Percentiles rank a stretch among this genome's conserved stretches.
phyloP scores from a whole-genome alignment of 2,113 vertebrate genomes.

The Pseudopipra pipra region DNA sequence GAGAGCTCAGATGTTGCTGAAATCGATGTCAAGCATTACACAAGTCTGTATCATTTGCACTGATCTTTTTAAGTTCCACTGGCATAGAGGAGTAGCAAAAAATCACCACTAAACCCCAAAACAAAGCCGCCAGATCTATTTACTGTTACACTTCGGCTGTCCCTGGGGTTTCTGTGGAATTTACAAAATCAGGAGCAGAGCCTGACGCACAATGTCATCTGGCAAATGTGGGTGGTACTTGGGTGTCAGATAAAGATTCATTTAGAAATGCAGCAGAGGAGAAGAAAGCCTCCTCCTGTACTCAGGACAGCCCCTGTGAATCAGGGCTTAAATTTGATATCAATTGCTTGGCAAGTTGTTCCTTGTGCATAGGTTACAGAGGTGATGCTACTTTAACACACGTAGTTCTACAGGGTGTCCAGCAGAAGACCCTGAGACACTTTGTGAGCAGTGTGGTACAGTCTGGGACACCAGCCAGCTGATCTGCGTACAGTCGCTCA shows the following conservation, averaged over 20 bases:
- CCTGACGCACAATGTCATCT: background rate
- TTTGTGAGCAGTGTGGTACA: background rate
- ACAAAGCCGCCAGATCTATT: background rate
- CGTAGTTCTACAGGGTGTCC: rapidly evolving
- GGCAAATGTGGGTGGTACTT: constrained; percentile 4
- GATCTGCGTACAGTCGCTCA: background rate
- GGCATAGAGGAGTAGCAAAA: background rate
- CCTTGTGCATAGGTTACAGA: rapidly evolving
- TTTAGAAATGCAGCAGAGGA: background rate
- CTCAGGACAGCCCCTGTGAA: background rate
- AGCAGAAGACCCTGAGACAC: background rate
- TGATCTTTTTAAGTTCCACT: constrained; percentile 27
- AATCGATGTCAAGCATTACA: constrained; percentile 60
- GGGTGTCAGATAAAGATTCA: background rate
- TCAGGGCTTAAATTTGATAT: background rate
- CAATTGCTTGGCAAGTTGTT: background rate
- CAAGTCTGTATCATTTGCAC: background rate
- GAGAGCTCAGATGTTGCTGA: constrained; percentile 40
- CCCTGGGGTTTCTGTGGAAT: background rate
- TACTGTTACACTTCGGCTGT: background rate
- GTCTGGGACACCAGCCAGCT: background rate
- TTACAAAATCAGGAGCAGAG: background rate
- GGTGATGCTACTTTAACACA: background rate
- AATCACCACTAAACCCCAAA: background rate
- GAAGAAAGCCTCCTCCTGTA: background rate